These are phyloP conservation scores for Eudasyphora cyanicolor DNA, from an alignment of 2,888 invertebrate genomes.

Conservation along the genomic window DNA sequence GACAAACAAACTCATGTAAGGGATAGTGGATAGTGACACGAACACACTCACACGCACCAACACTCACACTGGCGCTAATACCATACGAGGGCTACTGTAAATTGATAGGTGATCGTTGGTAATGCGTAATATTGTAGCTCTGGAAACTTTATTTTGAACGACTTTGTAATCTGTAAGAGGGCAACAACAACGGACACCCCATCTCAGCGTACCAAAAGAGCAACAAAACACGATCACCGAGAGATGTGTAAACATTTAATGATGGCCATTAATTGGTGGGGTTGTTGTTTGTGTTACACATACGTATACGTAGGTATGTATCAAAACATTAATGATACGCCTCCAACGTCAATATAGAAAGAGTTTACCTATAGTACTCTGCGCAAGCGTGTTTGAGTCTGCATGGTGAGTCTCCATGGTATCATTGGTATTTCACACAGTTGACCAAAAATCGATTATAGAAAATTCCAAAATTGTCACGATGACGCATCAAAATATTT, in stretches of 20 bases:
- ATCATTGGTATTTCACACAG: not conserved
- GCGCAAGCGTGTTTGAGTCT: not conserved
- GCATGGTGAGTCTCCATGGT: not conserved
- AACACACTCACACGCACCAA: not conserved
- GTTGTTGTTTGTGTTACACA: slow-evolving; percentile 10
- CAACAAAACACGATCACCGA: slow-evolving; percentile 2
- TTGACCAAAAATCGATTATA: not conserved
- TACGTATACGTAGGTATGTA: too few relatives aligned
- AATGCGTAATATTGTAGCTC: slow-evolving; percentile 4
- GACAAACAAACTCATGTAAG: slow-evolving; percentile 23
- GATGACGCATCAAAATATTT: slow-evolving; percentile 3
- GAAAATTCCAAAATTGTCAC: slow-evolving; percentile 9
- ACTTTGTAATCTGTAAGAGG: not conserved
- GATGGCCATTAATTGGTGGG: not conserved
- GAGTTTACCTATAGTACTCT: too few relatives aligned
- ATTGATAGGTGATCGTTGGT: not conserved
- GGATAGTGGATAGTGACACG: not conserved
- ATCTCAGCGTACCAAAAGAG: not conserved
- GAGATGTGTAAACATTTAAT: not conserved
- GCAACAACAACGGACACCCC: not conserved
- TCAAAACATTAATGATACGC: slow-evolving; percentile 10
- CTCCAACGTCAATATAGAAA: not conserved
- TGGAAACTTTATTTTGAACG: not conserved
- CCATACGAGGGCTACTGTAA: not conserved
- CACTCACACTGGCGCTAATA: not conserved